A percentile compares a stretch with the other conserved stretches of the same genome.
Evolutionary conservation across 2,888 invertebrate species (phyloP).

Genomic region (Ormyrus nitidulus): DNA sequence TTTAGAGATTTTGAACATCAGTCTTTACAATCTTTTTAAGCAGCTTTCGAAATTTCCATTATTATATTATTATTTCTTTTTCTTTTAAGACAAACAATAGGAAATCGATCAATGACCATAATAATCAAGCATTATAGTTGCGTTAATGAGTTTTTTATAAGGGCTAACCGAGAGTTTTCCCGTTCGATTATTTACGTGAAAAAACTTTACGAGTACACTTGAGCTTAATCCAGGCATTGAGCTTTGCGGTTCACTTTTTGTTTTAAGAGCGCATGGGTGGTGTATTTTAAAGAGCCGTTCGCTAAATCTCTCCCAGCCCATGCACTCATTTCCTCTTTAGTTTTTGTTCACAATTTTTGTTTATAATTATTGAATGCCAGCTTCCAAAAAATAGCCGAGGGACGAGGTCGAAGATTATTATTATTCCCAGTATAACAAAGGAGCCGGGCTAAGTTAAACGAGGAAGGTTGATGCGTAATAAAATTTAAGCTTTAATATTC

Average conservation of each 20-base stretch:
- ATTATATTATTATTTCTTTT: too few relatives aligned
- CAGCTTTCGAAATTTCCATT: too few relatives aligned
- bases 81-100: slow-evolving; percentile 12
- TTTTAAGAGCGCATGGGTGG: slow-evolving; percentile 43
- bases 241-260: slow-evolving; percentile 34
- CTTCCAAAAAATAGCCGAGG: not conserved
- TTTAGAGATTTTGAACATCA: too few relatives aligned
- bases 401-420: slow-evolving; percentile 21
- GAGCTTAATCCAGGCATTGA: slow-evolving; percentile 22
- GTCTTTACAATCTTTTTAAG: too few relatives aligned
- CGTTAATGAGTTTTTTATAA: slow-evolving; percentile 31
- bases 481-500: slow-evolving; percentile 57
- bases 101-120: slow-evolving; percentile 22
- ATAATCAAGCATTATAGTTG: slow-evolving; percentile 32
- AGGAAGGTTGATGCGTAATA: slow-evolving; percentile 54
- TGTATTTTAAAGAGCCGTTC: slow-evolving; percentile 24
- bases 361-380: slow-evolving; percentile 37
- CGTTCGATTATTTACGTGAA: slow-evolving; percentile 49
- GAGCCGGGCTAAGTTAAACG: slow-evolving; percentile 28
- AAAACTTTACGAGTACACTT: slow-evolving; percentile 46
- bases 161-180: slow-evolving; percentile 23
- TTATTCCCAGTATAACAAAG: slow-evolving; percentile 36
- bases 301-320: not conserved
- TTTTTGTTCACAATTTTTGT: slow-evolving; percentile 24
- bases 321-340: not conserved